Percentiles rank a stretch among this genome's conserved stretches.
Conservation (phyloP, 2,113 vertebrate species). For the Urocolius indicus region DNA sequence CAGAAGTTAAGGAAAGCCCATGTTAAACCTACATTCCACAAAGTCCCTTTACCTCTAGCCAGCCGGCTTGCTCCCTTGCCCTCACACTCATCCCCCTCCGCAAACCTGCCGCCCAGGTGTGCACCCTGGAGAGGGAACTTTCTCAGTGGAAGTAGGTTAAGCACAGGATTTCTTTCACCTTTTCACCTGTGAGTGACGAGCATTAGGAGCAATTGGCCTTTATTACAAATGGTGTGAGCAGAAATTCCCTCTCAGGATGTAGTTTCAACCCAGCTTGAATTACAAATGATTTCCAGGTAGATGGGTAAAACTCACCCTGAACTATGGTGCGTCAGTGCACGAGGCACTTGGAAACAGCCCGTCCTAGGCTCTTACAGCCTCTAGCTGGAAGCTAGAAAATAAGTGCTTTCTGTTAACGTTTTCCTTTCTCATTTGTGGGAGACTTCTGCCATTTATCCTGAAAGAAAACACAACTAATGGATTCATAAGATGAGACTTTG, state of each 20-base stretch:
- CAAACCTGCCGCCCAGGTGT: not conserved
- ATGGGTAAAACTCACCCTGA: not conserved
- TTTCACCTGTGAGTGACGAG: not conserved
- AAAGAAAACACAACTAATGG: not conserved
- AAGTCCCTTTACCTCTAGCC: not conserved
- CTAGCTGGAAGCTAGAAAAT: not conserved
- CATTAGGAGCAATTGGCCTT: not conserved
- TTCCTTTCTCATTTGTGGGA: not conserved
- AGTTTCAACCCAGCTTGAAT: not conserved
- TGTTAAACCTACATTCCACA: not conserved
- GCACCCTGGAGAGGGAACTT: not conserved
- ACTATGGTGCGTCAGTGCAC: fast-evolving
- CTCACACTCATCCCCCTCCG: not conserved
- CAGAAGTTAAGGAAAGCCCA: not conserved
- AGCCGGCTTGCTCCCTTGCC: not conserved
- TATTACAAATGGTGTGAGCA: not conserved
- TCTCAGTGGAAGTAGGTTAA: not conserved
- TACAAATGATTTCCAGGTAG: not conserved
- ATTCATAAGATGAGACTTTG: not conserved
- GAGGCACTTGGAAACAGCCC: not conserved
- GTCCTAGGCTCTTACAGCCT: not conserved
- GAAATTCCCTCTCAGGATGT: not conserved
- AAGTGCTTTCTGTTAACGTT: not conserved
- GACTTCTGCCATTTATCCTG: not conserved
- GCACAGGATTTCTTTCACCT: not conserved